phyloP scores from a whole-genome alignment of 2,113 vertebrate species.

The Nothoprocta pentlandii region DNA sequence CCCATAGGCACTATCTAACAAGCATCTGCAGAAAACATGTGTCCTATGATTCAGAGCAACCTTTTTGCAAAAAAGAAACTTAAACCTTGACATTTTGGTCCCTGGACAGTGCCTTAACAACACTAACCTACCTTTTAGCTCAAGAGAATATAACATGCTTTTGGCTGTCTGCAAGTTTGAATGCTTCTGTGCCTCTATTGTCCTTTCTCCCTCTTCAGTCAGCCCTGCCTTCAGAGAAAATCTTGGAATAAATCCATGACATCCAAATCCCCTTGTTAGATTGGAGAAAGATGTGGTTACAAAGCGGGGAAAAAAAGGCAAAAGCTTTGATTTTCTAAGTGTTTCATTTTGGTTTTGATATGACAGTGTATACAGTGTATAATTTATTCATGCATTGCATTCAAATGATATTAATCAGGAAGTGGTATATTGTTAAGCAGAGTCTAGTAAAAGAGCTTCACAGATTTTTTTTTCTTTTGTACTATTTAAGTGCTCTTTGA shows the following conservation, averaged over 20 bases:
- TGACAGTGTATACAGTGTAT: not conserved
- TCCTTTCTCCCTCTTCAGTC: accelerated
- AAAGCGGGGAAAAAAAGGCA: not conserved
- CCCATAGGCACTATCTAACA: not conserved
- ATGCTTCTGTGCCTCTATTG: not conserved
- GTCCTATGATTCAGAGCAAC: constrained; percentile 17
- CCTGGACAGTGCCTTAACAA: not conserved
- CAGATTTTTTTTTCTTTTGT: constrained; percentile 6
- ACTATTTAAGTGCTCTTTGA: constrained; percentile 25
- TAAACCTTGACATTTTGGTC: not conserved
- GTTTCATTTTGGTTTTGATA: constrained; percentile 53
- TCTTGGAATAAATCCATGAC: not conserved
- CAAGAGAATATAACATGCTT: not conserved
- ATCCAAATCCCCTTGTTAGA: constrained; percentile 9
- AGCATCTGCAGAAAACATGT: not conserved
- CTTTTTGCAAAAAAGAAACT: not conserved
- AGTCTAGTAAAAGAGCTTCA: constrained; percentile 4
- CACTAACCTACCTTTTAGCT: constrained; percentile 6
- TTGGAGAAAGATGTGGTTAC: not conserved
- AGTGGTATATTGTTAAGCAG: constrained; percentile 41
- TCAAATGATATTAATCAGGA: constrained; percentile 64
- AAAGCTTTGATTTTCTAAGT: constrained; percentile 42
- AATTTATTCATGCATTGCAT: constrained; percentile 60
- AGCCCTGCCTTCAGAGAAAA: not conserved
- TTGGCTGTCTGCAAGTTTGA: not conserved